Percentiles rank a stretch among this genome's conserved stretches.
Evolutionary conservation across 2,888 invertebrate genomes (phyloP).

Genomic region (Elmis aenea): DNA sequence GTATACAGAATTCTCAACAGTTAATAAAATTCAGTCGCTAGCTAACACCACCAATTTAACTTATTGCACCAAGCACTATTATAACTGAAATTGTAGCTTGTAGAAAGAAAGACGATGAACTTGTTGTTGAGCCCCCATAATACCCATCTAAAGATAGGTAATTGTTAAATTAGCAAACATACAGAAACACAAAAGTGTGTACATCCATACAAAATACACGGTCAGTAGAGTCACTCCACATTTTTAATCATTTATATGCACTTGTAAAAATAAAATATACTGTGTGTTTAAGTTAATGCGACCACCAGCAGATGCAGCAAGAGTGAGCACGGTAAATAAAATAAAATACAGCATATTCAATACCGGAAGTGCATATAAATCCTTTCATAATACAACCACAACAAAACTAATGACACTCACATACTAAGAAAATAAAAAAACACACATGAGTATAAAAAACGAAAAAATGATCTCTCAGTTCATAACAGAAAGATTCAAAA

Average conservation of each 20-base stretch:
- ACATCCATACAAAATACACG: not conserved
- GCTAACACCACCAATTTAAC: conserved; percentile 12
- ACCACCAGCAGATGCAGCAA: no score
- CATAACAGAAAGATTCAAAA: no score
- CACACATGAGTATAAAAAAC: conserved; percentile 14
- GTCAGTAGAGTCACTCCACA: no score
- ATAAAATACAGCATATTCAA: no score
- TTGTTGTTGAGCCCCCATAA: conserved; percentile 39
- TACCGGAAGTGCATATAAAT: no score
- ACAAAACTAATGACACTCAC: conserved; percentile 8
- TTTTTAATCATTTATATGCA: no score
- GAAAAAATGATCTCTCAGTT: no score
- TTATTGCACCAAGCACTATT: conserved; percentile 34
- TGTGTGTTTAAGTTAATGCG: no score
- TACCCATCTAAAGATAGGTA: conserved; percentile 34
- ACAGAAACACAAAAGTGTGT: conserved; percentile 7
- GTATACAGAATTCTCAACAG: conserved; percentile 12
- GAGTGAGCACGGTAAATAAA: no score
- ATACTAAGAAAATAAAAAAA: conserved; percentile 14
- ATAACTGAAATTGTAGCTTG: conserved; percentile 41
- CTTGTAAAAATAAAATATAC: no score
- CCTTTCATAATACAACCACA: no score
- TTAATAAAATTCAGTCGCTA: conserved; percentile 8
- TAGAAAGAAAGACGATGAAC: conserved; percentile 37
- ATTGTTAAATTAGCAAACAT: conserved; percentile 19